phyloP scores from a whole-genome alignment of 2,888 invertebrate species.

The Orgyia antiqua region DNA sequence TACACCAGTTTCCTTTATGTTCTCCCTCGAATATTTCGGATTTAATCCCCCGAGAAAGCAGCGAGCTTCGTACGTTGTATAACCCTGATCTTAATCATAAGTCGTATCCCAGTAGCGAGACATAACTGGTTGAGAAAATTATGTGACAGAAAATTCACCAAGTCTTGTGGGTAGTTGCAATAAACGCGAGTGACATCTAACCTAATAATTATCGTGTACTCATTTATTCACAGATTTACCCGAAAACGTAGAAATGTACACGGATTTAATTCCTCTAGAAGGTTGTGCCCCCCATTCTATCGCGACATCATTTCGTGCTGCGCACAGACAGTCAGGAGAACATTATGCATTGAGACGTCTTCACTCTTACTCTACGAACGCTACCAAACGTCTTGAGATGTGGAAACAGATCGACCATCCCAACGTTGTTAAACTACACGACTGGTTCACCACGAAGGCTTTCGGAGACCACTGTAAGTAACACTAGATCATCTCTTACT shows the following conservation, averaged over 20 bases:
- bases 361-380: slow-evolving; percentile 89
- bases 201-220: no score
- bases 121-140: no score
- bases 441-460: slow-evolving; percentile 96
- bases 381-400: slow-evolving; percentile 93
- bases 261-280: slow-evolving; percentile 92
- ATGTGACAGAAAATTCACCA: no score
- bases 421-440: slow-evolving; percentile 94
- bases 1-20: no score
- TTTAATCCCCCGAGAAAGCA: no score
- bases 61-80: no score
- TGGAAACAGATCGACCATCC: slow-evolving; percentile 98
- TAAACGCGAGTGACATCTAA: no score
- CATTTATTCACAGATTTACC: slow-evolving; percentile 82
- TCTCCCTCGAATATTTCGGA: no score
- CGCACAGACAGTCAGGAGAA: slow-evolving; percentile 90
- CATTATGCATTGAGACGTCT: slow-evolving; percentile 92
- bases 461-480: slow-evolving; percentile 96
- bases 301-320: slow-evolving; percentile 93
- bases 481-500: no score
- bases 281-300: slow-evolving; percentile 81
- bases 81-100: no score
- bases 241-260: slow-evolving; percentile 92
- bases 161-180: no score
- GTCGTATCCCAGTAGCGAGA: no score